Evolutionary conservation across 2,888 invertebrate species (phyloP).

Genomic region (Villa cingulata): DNA sequence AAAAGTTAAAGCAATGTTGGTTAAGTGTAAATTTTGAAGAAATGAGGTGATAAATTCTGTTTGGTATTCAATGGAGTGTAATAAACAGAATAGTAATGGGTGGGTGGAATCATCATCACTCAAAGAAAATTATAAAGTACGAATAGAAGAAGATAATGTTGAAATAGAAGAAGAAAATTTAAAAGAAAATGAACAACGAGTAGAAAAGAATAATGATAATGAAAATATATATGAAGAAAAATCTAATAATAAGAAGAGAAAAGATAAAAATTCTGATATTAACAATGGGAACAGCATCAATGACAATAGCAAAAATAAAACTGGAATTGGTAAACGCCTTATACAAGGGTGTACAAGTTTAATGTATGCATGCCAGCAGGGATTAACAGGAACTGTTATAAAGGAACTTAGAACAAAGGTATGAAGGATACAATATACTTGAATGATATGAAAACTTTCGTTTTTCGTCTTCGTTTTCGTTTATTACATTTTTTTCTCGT

Average conservation of each 20-base stretch:
- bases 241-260: no score
- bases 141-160: no score
- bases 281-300: constrained; percentile 1
- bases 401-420: constrained; percentile 65
- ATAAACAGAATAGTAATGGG: constrained; percentile 11
- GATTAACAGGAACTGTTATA: constrained; percentile 61
- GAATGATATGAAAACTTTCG: background rate
- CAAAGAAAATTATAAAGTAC: no score
- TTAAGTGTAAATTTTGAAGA: constrained; percentile 9
- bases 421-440: constrained; percentile 17
- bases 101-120: constrained; percentile 7
- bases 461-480: background rate
- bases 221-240: no score
- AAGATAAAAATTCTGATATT: no score
- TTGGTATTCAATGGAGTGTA: constrained; percentile 13
- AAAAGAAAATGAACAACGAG: no score
- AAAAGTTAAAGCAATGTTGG: constrained; percentile 5
- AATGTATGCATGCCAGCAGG: constrained; percentile 87
- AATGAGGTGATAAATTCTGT: constrained; percentile 11
- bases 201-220: constrained; percentile 6
- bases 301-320: no score
- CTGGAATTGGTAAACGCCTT: constrained; percentile 35
- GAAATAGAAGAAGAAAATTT: no score
- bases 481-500: background rate
- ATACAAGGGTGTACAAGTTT: constrained; percentile 65